Base-by-base conservation (phyloP, 1,140 invertebrate genomes). In the Megalopta genalis region DNA sequence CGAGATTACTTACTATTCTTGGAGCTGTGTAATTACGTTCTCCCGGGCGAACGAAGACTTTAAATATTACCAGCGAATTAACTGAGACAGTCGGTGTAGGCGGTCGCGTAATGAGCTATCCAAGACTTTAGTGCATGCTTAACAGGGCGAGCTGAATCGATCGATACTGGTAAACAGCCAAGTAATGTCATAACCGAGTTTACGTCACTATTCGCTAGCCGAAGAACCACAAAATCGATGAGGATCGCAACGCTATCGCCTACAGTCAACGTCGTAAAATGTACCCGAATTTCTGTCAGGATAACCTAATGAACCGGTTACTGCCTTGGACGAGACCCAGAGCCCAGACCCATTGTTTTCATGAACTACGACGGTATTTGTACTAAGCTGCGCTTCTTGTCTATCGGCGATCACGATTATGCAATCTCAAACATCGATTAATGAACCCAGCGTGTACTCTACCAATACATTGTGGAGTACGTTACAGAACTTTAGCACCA, bases 81-180 rank as follows among this genome's bases (percentile, higher is more conserved):
- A 57, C 32, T 16, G 21, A 73, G 46, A 21, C 27, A 65, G n/a
- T 74, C 21, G 25, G 7, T 21, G 21, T 8, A n/a, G 4, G 18
- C 21, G 27, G 14, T 14, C 21, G 9, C 4, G 8, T 54, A 74
- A 65, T 27, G 32, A 65, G 32, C 46, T 37, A 65, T 54, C 37
- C n/a, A 8, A 54, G 46, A 74, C 62, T 74, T 74, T 52, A 37
- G 62, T 65, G 25, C 27, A 74, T 69, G 16, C 67, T 69, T 69
- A 69, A 57, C 21, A 21, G 49, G 37, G 23, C 42, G 49, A 10
- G 9, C 18, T 5, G 49, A 18, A 68, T 52, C 42, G 62, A 39
- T 65, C 72, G 72, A 39, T 65, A 39, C 9, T 9, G 21, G 46
- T 23, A 64, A 54, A 65, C 60, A 74, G 46, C 21, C 71, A 21